Percentiles rank a stretch among this genome's conserved stretches.
phyloP scores from a whole-genome alignment of 2,888 invertebrate species.

The Scaptomyza polygonia region DNA sequence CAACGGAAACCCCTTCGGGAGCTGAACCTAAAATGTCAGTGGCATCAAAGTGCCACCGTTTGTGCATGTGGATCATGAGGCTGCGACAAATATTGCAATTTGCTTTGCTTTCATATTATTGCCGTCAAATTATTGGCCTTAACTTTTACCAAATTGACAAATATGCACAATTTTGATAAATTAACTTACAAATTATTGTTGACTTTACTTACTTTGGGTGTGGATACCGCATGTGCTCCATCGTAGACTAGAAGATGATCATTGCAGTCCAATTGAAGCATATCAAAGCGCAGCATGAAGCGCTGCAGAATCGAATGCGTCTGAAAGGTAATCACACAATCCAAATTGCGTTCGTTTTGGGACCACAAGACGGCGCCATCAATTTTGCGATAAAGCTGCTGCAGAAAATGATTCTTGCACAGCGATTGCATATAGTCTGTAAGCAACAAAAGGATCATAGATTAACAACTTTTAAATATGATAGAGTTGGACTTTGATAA shows the following conservation, averaged over 20 bases:
- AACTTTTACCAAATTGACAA: background rate
- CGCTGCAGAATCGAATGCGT: conserved; percentile 97
- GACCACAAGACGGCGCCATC: conserved; percentile 96
- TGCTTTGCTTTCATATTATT: conserved; percentile 32
- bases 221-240: conserved; percentile 94
- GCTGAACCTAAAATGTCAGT: conserved; percentile 79
- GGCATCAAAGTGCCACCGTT: conserved; percentile 65
- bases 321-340: conserved; percentile 97
- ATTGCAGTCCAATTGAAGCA: conserved; percentile 96
- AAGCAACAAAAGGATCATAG: conserved; percentile 82
- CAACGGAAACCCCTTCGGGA: conserved; percentile 63
- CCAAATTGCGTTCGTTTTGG: conserved; percentile 94
- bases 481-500: conserved; percentile 23
- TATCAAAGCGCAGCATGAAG: conserved; percentile 97
- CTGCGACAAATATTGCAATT: conserved; percentile 56
- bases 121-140: conserved; percentile 49
- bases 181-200: background rate
- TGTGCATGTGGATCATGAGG: conserved; percentile 64
- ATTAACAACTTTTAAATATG: conserved; percentile 2
- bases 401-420: conserved; percentile 95
- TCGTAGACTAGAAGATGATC: conserved; percentile 97
- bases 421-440: conserved; percentile 95
- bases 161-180: too few species aligned
- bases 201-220: conserved; percentile 89
- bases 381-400: conserved; percentile 94